Evolutionary conservation across 2,113 vertebrate species (phyloP).

Genomic region (Cyprinodon brontotheroides): DNA sequence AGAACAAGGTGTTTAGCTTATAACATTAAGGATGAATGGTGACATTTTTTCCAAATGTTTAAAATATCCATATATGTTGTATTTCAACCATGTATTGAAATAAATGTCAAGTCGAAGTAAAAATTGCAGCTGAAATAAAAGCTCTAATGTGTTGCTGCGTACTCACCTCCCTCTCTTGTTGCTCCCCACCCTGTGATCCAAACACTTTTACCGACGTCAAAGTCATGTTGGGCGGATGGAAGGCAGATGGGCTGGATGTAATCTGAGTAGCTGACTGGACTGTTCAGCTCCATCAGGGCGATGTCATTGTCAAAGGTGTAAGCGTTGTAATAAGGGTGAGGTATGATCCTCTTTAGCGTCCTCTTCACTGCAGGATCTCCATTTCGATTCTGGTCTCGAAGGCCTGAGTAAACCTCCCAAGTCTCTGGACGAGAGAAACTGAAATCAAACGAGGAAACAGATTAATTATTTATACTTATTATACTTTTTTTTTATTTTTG

Average conservation of each 20-base stretch:
- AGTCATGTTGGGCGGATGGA: conserved; percentile 79
- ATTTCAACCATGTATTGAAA: too few species aligned
- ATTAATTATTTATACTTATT: not conserved
- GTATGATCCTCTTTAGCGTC: conserved; percentile 81
- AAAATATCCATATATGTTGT: not conserved
- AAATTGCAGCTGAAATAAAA: not conserved
- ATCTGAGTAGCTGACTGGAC: conserved; percentile 71
- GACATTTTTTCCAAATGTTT: too few species aligned
- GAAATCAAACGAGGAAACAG: not conserved
- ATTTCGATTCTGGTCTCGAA: conserved; percentile 78
- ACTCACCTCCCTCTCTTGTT: conserved; percentile 85
- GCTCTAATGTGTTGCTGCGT: not conserved
- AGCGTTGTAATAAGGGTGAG: conserved; percentile 83
- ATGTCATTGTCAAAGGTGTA: conserved; percentile 89
- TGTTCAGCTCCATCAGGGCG: conserved; percentile 87
- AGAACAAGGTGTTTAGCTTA: too few species aligned
- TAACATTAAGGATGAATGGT: too few species aligned
- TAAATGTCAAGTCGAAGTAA: not conserved
- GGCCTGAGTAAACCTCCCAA: conserved; percentile 89
- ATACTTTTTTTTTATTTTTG: too few species aligned
- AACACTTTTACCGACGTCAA: conserved; percentile 81
- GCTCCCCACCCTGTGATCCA: conserved; percentile 95
- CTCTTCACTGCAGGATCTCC: conserved; percentile 36
- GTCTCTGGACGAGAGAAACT: conserved; percentile 79
- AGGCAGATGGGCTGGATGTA: conserved; percentile 88